Conservation (phyloP, 2,888 invertebrate species). For the Rhingia rostrata region DNA sequence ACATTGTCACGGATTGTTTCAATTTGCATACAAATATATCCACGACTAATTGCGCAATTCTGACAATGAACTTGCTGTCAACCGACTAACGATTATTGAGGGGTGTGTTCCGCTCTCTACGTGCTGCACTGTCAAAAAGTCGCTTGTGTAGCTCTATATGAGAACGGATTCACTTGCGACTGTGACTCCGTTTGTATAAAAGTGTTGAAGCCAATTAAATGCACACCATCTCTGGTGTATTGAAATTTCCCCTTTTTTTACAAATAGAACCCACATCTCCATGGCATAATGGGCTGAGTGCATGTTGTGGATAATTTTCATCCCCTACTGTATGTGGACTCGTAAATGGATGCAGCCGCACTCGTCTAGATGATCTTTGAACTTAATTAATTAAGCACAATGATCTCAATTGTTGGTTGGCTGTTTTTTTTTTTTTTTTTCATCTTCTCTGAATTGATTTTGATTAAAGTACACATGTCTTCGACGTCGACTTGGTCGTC, state of each 20-base stretch:
- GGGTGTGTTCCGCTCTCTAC: neutral
- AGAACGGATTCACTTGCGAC: neutral
- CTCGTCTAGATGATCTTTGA: slow-evolving; percentile 81
- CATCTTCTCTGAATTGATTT: slow-evolving; percentile 64
- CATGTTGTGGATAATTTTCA: slow-evolving; percentile 29
- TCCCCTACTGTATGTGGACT: slow-evolving; percentile 52
- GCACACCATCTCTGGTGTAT: neutral
- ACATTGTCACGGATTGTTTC: neutral
- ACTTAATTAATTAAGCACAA: slow-evolving; percentile 83
- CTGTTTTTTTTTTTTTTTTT: slow-evolving; percentile 30
- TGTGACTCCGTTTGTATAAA: neutral
- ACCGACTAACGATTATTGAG: neutral
- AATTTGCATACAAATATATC: neutral
- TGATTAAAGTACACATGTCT: slow-evolving; percentile 74
- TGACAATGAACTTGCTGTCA: neutral
- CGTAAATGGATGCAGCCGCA: slow-evolving; percentile 25
- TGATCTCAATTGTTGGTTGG: slow-evolving; percentile 81
- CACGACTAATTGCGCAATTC: neutral
- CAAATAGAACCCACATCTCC: slow-evolving; percentile 1
- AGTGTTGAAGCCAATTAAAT: slow-evolving; percentile 4
- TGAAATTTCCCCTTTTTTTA: neutral
- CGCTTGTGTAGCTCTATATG: neutral
- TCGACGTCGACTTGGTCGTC: slow-evolving; percentile 38
- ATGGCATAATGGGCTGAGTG: neutral
- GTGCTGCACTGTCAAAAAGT: neutral